These are phyloP conservation scores for Melipona beecheii DNA, from an alignment of 2,888 invertebrate species.

Conservation along the genomic window DNA sequence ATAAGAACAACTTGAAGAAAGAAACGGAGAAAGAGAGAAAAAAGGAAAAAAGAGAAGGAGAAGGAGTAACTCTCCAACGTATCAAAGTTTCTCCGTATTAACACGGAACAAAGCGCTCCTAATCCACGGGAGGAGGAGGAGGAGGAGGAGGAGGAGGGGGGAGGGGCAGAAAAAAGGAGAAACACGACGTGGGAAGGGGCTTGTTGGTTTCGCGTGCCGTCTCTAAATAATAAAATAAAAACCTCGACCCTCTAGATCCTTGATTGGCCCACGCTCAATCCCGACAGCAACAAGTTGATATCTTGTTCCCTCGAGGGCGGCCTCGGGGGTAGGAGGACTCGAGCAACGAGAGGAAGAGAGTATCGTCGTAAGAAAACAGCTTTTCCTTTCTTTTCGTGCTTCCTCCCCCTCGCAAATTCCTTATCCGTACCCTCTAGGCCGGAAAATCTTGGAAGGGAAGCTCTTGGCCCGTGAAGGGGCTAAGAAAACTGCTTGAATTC, in stretches of 20 bases:
- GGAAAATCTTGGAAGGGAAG: constrained; percentile 77
- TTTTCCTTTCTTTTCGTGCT: constrained; percentile 55
- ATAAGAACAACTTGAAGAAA: background rate
- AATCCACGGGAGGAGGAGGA: constrained; percentile 34
- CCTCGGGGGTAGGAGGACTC: constrained; percentile 35
- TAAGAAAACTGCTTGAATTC: constrained; percentile 70
- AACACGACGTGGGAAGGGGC: constrained; percentile 44
- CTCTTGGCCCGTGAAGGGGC: constrained; percentile 67
- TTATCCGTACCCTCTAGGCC: constrained; percentile 67
- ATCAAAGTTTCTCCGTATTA: constrained; percentile 39
- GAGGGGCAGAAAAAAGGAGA: constrained; percentile 28
- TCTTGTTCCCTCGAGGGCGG: constrained; percentile 74
- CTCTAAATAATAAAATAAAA: constrained; percentile 74
- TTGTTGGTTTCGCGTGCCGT: constrained; percentile 66
- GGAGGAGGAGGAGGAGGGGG: background rate
- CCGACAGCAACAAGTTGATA: constrained; percentile 82
- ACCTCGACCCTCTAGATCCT: constrained; percentile 69
- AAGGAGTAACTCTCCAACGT: background rate
- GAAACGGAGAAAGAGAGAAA: background rate
- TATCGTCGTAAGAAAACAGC: constrained; percentile 71
- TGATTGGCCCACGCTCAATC: constrained; percentile 73
- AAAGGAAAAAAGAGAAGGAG: background rate
- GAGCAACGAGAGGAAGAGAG: constrained; percentile 48
- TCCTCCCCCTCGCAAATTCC: constrained; percentile 75
- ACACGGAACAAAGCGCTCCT: constrained; percentile 49